Conservation (phyloP, 2,888 invertebrate species). For the Melieria omissa region DNA sequence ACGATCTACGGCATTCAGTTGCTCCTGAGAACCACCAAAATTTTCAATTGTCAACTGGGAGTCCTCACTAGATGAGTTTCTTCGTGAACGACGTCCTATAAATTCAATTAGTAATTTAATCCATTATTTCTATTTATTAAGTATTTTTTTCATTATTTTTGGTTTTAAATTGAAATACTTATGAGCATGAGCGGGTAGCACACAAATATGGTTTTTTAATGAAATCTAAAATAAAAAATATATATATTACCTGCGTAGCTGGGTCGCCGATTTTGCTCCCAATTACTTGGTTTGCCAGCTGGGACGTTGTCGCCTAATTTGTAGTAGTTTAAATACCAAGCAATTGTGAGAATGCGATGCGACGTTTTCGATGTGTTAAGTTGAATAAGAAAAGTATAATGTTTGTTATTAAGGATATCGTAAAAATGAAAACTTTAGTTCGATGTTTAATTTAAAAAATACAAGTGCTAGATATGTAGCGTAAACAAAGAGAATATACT, state of each 20-base stretch:
- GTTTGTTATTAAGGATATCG: too few species aligned
- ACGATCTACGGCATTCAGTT: constrained; percentile 84
- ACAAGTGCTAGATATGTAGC: too few species aligned
- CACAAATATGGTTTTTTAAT: not conserved
- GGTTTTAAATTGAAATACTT: constrained; percentile 1
- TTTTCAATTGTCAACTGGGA: constrained; percentile 92
- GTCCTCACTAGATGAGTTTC: constrained; percentile 87
- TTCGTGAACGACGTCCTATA: constrained; percentile 83
- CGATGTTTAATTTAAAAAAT: too few species aligned
- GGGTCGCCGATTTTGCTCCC: constrained; percentile 78
- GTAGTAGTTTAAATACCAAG: constrained; percentile 8
- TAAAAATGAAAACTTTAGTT: too few species aligned
- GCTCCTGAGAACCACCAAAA: constrained; percentile 92
- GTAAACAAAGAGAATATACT: too few species aligned
- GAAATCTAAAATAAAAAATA: constrained; percentile 18
- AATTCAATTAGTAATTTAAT: constrained; percentile 59
- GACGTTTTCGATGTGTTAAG: not conserved
- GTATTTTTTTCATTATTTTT: not conserved
- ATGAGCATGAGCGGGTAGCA: not conserved
- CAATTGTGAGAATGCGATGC: not conserved
- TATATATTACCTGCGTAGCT: constrained; percentile 76
- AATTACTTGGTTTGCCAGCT: constrained; percentile 88
- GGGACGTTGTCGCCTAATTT: constrained; percentile 69
- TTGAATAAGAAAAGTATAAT: too few species aligned
- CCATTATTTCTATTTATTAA: not conserved